These are phyloP conservation scores for Gallinago paraguaiae DNA, from an alignment of 2,113 vertebrate genomes.

Conservation along the genomic window DNA sequence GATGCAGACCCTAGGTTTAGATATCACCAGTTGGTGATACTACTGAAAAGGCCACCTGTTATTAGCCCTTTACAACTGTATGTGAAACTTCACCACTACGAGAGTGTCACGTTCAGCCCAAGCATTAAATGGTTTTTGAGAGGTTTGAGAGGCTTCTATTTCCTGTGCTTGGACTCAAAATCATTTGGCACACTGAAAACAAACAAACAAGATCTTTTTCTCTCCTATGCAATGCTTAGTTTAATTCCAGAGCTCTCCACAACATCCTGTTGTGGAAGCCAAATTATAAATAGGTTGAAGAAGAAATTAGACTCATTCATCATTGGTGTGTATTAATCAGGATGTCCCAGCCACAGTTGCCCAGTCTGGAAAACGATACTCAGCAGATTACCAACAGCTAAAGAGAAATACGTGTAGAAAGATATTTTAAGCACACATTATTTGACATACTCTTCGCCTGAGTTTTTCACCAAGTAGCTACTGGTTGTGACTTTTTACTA, in stretches of 20 bases:
- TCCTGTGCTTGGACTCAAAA: background rate
- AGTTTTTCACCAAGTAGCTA: background rate
- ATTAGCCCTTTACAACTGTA: background rate
- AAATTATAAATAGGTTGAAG: constrained; percentile 5
- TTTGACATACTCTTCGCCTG: background rate
- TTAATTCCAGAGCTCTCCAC: background rate
- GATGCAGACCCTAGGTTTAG: background rate
- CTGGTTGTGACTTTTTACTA: background rate
- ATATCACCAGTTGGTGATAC: background rate
- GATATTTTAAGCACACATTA: background rate
- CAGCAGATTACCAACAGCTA: background rate
- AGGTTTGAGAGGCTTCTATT: background rate
- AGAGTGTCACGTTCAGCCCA: background rate
- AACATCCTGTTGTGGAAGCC: background rate
- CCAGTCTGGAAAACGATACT: background rate
- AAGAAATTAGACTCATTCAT: constrained; percentile 15
- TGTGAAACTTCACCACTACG: background rate
- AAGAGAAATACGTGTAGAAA: background rate
- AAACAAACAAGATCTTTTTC: background rate
- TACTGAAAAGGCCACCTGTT: background rate
- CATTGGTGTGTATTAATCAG: background rate
- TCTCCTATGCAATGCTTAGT: background rate
- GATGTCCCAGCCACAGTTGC: background rate
- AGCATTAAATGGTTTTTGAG: background rate
- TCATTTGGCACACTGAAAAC: background rate